These are phyloP conservation scores for Trichopria drosophilae DNA, from an alignment of 2,888 invertebrate species.

Conservation along the genomic window DNA sequence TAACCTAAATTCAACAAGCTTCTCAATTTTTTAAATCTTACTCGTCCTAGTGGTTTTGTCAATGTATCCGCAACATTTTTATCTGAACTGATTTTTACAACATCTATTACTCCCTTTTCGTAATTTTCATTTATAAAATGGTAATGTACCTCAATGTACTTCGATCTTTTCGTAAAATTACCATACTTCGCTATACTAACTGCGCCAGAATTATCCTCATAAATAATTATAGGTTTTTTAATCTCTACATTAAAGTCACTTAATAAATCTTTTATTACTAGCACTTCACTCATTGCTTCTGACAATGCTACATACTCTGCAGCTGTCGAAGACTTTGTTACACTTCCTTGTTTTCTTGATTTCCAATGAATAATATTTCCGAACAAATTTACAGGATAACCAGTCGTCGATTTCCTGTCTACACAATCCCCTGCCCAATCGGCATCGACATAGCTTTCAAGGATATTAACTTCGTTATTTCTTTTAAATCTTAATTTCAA, in stretches of 20 bases:
- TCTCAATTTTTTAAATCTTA: slow-evolving; percentile 4
- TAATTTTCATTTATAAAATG: slow-evolving; percentile 18
- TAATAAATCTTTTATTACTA: slow-evolving; percentile 14
- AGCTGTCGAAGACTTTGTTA: slow-evolving; percentile 30
- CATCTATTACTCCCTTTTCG: slow-evolving; percentile 13
- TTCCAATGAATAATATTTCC: slow-evolving; percentile 31
- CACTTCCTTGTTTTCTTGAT: slow-evolving; percentile 28
- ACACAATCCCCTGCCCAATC: slow-evolving; percentile 10
- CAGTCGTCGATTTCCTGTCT: slow-evolving; percentile 3
- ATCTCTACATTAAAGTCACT: slow-evolving; percentile 16
- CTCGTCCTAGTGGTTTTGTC: slow-evolving; percentile 5
- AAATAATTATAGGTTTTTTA: slow-evolving; percentile 17
- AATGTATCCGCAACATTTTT: slow-evolving; percentile 14
- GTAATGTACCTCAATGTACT: slow-evolving; percentile 14
- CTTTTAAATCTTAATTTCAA: slow-evolving; percentile 11
- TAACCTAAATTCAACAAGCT: not conserved
- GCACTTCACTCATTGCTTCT: slow-evolving; percentile 26
- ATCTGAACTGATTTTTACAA: slow-evolving; percentile 7
- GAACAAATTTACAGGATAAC: slow-evolving; percentile 16
- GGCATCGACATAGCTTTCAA: slow-evolving; percentile 13
- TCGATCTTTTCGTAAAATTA: slow-evolving; percentile 24
- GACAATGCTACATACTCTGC: slow-evolving; percentile 35
- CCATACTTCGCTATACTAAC: slow-evolving; percentile 29
- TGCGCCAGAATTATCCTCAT: slow-evolving; percentile 29
- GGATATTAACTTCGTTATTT: not conserved